Conservation (phyloP, 2,797 vertebrate species). For the Labeo calbasu region DNA sequence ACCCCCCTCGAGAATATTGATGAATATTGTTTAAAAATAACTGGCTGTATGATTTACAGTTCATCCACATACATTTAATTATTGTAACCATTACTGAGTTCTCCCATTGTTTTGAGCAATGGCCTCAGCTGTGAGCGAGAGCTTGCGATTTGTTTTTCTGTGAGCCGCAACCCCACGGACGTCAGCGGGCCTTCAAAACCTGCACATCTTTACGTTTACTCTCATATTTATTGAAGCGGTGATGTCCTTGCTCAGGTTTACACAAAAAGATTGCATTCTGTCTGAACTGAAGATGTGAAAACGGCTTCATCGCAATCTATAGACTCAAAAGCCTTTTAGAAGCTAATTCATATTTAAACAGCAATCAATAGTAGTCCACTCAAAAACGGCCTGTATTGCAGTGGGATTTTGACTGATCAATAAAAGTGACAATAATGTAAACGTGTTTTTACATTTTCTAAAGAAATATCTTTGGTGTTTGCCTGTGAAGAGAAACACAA, state of each 20-base stretch:
- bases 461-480: background rate
- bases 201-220: background rate
- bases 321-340: constrained; percentile 13
- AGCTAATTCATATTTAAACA: constrained; percentile 37
- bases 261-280: background rate
- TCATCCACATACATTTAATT: constrained; percentile 69
- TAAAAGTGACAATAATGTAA: constrained; percentile 21
- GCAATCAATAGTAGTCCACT: constrained; percentile 27
- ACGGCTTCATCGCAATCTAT: background rate
- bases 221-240: background rate
- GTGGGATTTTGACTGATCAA: background rate
- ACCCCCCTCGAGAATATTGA: constrained; percentile 73
- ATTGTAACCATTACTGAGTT: constrained; percentile 74
- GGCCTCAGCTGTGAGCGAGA: constrained; percentile 28
- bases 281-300: constrained; percentile 7
- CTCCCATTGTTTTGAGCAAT: constrained; percentile 67
- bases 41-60: constrained; percentile 72
- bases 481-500: background rate
- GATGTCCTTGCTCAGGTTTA: background rate
- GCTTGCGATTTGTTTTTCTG: constrained; percentile 11
- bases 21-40: constrained; percentile 74
- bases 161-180: background rate
- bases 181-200: background rate
- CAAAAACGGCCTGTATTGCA: constrained; percentile 7
- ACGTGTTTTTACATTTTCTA: background rate